Percentiles rank a stretch among this genome's conserved stretches.
These are phyloP conservation scores for Macrotrachela quadricornifera DNA, from an alignment of 1,140 invertebrate genomes.

Conservation along the genomic window DNA sequence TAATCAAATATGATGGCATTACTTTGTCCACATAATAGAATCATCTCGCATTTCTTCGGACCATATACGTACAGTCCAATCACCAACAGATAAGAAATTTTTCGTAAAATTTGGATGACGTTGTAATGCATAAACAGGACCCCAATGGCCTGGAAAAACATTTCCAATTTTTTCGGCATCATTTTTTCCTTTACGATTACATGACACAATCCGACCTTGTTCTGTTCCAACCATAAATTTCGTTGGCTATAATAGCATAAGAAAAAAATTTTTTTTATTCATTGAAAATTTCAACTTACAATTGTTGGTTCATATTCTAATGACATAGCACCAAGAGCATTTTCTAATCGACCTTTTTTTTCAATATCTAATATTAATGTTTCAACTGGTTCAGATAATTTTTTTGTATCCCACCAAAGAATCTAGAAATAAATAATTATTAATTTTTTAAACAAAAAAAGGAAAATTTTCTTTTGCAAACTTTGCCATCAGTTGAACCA, in stretches of 20 bases:
- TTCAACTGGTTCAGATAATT: slow-evolving; percentile 55
- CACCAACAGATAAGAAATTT: slow-evolving; percentile 71
- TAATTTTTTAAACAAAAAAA: too few species aligned
- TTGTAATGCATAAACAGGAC: slow-evolving; percentile 58
- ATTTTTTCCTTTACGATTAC: slow-evolving; percentile 61
- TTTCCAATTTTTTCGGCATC: slow-evolving; percentile 48
- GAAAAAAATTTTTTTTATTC: slow-evolving; percentile 12
- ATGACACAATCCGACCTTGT: slow-evolving; percentile 50
- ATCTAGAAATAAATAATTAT: too few species aligned
- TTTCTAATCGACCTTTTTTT: slow-evolving; percentile 46
- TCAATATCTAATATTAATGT: slow-evolving; percentile 53
- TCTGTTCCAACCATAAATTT: slow-evolving; percentile 55
- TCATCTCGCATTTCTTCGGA: slow-evolving; percentile 74
- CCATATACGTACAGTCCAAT: slow-evolving; percentile 60
- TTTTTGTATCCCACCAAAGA: slow-evolving; percentile 68
- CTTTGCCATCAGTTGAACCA: slow-evolving; percentile 62
- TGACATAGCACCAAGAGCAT: slow-evolving; percentile 53
- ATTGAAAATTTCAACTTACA: slow-evolving; percentile 15
- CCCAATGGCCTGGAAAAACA: slow-evolving; percentile 56
- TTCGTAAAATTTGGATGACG: slow-evolving; percentile 61
- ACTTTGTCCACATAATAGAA: slow-evolving; percentile 70
- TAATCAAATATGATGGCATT: slow-evolving; percentile 9
- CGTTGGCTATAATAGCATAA: slow-evolving; percentile 50
- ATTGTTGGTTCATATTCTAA: slow-evolving; percentile 74
- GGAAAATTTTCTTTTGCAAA: too few species aligned